These are phyloP conservation scores for Drosophila melanosoma DNA, from an alignment of 2,888 invertebrate species.

Conservation along the genomic window DNA sequence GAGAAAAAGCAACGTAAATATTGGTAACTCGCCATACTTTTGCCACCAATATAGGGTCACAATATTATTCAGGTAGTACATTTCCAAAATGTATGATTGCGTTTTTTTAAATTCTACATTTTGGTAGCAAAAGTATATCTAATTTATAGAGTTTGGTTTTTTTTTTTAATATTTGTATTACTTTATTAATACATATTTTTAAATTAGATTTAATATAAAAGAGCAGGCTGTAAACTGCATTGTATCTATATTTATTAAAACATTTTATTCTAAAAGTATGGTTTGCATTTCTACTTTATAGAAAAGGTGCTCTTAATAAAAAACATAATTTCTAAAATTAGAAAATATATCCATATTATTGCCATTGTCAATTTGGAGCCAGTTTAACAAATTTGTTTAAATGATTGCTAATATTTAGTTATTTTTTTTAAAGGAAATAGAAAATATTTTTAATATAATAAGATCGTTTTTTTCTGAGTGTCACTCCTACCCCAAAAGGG, in stretches of 20 bases:
- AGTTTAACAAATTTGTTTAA: background rate
- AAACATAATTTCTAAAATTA: background rate
- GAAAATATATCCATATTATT: no score
- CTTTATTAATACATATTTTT: background rate
- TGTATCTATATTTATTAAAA: no score
- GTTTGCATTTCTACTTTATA: background rate
- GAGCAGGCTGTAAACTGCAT: no score
- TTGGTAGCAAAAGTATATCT: background rate
- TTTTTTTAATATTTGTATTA: background rate
- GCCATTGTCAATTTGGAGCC: background rate
- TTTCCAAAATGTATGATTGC: background rate
- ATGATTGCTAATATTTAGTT: background rate
- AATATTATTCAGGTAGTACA: background rate
- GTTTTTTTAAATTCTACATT: background rate
- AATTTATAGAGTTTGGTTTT: background rate
- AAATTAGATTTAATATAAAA: background rate
- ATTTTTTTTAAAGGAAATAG: background rate
- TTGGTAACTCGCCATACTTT: background rate
- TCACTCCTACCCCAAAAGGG: constrained; percentile 16
- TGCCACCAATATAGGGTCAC: background rate
- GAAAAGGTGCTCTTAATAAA: background rate
- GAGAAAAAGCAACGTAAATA: background rate
- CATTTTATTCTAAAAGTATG: background rate
- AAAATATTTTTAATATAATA: background rate
- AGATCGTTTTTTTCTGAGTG: background rate